Conservation (phyloP, 2,797 vertebrate genomes). For the Coracias cyanogaster region DNA sequence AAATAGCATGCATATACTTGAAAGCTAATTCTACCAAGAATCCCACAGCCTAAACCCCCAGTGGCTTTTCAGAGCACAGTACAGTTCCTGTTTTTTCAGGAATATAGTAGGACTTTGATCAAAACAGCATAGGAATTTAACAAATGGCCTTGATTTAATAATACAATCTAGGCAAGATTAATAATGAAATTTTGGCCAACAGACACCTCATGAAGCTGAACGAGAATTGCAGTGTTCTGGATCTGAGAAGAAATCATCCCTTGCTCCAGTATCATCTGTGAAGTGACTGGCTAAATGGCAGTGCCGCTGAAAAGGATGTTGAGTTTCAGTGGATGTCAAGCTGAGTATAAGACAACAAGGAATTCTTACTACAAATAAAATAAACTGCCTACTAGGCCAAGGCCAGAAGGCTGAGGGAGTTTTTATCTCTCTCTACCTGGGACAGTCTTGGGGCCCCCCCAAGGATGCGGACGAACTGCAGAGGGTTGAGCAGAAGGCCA, state of each 20-base stretch:
- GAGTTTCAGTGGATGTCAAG: neutral
- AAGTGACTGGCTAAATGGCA: neutral
- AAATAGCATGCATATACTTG: neutral
- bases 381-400: neutral
- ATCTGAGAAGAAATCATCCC: neutral
- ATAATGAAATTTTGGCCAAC: neutral
- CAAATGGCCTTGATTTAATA: neutral
- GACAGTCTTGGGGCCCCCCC: neutral
- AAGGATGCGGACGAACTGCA: neutral
- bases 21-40: neutral
- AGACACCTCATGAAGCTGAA: neutral
- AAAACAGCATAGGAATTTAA: neutral
- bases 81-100: neutral
- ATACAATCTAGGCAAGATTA: neutral
- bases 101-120: neutral
- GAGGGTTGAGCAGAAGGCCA: neutral
- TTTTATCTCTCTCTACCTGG: neutral
- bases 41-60: neutral
- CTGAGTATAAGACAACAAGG: neutral
- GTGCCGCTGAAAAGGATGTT: accelerated
- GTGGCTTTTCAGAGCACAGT: neutral
- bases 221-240: neutral
- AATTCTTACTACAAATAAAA: neutral
- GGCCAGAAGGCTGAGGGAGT: neutral
- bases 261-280: neutral